Base-by-base conservation (phyloP, 2,888 invertebrate genomes). In the Epirrhoe tristata region DNA sequence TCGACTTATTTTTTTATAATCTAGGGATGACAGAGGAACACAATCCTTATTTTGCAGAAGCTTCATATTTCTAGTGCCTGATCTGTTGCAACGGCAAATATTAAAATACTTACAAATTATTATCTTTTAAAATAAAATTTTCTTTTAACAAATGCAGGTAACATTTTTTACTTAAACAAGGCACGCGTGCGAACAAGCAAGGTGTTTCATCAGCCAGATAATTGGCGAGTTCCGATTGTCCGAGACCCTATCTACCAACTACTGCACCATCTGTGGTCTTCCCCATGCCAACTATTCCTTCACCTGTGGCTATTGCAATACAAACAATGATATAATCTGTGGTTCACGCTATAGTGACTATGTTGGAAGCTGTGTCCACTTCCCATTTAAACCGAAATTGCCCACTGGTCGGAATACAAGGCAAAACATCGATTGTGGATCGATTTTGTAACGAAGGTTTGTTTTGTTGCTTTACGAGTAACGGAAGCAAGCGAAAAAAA, bases 161-260 rank as follows among this genome's bases (percentile, higher is more conserved):
- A 17, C 1, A 31, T 63, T 16, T 63, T 58, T 58, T 31, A 6
- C 39, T 32, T 34, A 61, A 61, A 58, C 63, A 62, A 50, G 51
- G 58, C 54, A 75, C 74, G 80, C 77, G 76, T 74, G 78, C 68
- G 72, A 66, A 78, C 75, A 75, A 76, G 88, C 88, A 90, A 90
- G 90, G 90, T 88, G 90, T 89, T 86, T 85, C 81, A 85, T 88
- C 86, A 85, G 78, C 70, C 74, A 67, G 71, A 79, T 90, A 91
- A 90, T 91, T 87, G 90, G 79, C 75, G 75, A 72, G 83, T 89
- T 89, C 90, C 90, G 90, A 89, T 88, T 88, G 87, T 78, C 66
- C 72, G 72, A 73, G 73, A 57, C 75, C 77, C 75, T 71, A 67
- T 12, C 48, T 4, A 53, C 14, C 51, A 12, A 56, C 61, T 61